Evolutionary conservation across 2,113 vertebrate species (phyloP), one percentile per base, ranked within the genome.

Genomic region (Dryoscopus gambensis): DNA sequence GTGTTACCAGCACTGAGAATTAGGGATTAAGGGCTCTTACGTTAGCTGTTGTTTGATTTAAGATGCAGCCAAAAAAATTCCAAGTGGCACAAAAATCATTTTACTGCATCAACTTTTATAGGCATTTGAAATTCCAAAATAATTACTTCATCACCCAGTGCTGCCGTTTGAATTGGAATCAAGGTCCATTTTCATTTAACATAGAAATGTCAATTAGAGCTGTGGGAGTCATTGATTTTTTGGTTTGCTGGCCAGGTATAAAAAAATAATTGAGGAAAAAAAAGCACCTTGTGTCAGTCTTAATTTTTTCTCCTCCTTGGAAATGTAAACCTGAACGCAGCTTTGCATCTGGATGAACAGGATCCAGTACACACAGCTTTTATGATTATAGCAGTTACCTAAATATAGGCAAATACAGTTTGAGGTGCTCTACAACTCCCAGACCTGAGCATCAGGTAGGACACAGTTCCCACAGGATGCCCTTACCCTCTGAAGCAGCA

Each of bases 161-260:
- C 92, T 93, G 31, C 86, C 56, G 82, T 95, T 79, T 93, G 83
- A 96, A 92, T 79, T 89, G 69, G 80, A 96, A 94, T 93, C 76
- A 90, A 93, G 69, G 62, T 89, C 53, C 82, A 92, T 96, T 95
- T 96, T 96, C 77, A 95, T 96, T 96, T 96, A 92, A 94, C 79
- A 50, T 12, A 81, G 60, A 96, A 96, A 92, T 94, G 88, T 89
- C 93, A 97, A 95, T 95, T 97, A 95, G 87, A 91, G 93, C 94
- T 93, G 40, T 0, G 57, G 91, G 96, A 97, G 65, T 53, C 94
- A 94, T 87, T 94, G 89, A 95, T 89, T 95, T 95, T 95, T 95
- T 79, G 40, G 87, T 89, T 95, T 95, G 89, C 84, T 87, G 62
- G 84, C 40, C 91, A 95, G 77, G 88, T 56, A 75, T 30, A 75